A percentile compares a stretch with the other conserved stretches of the same genome.
These are phyloP conservation scores for Folsomia candida DNA, from an alignment of 2,888 invertebrate species.

Conservation along the genomic window DNA sequence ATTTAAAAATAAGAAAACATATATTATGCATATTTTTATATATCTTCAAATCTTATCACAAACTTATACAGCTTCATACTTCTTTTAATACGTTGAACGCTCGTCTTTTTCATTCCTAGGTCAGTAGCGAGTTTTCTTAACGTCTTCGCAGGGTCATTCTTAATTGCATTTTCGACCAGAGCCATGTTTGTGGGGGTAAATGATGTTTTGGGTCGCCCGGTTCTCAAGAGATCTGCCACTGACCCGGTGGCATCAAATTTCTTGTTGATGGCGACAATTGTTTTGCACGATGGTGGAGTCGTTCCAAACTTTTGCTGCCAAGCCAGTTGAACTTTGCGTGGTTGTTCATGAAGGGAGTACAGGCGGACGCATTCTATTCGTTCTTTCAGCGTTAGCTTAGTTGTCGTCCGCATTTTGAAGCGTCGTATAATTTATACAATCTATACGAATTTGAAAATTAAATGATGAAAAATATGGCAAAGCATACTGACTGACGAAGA, in stretches of 20 bases:
- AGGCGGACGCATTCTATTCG: constrained; percentile 42
- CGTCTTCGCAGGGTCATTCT: constrained; percentile 45
- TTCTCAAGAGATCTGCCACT: constrained; percentile 43
- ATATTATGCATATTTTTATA: no score
- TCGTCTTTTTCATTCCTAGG: constrained; percentile 45
- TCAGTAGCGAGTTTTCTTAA: constrained; percentile 40
- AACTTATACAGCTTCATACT: no score
- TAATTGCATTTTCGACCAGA: constrained; percentile 42
- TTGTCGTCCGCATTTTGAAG: constrained; percentile 6
- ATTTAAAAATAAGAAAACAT: not conserved
- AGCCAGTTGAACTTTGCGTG: constrained; percentile 36
- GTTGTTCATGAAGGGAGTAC: constrained; percentile 38
- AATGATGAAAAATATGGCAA: no score
- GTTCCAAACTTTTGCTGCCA: constrained; percentile 43
- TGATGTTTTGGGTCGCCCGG: constrained; percentile 42
- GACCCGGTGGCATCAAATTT: constrained; percentile 48
- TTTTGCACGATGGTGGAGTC: constrained; percentile 45
- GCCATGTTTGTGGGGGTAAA: constrained; percentile 40
- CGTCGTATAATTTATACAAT: no score
- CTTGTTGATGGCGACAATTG: constrained; percentile 42
- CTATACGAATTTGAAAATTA: no score
- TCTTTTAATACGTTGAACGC: constrained; percentile 46
- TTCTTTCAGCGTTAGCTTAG: constrained; percentile 34
- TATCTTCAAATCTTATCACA: no score
- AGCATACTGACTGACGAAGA: no score